Conservation (phyloP, 1,140 invertebrate species). For the Listronotus bonariensis region DNA sequence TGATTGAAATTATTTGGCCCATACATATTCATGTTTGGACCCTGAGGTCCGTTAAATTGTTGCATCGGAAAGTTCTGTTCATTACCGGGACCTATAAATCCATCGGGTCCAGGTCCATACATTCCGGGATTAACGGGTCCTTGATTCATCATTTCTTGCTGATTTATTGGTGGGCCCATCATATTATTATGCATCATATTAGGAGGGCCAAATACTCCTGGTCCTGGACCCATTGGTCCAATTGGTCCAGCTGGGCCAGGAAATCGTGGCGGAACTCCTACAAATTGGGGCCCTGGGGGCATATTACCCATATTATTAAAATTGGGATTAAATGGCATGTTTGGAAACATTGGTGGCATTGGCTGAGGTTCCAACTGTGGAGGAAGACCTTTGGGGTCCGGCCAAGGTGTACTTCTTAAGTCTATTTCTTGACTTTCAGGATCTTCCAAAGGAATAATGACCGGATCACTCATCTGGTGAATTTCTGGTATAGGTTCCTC, state of each 20-base stretch:
- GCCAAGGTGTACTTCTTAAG: slow-evolving; percentile 75
- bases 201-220: slow-evolving; percentile 45
- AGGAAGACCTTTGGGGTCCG: slow-evolving; percentile 73
- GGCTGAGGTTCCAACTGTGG: slow-evolving; percentile 52
- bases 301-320: slow-evolving; percentile 51
- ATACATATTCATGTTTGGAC: slow-evolving; percentile 46
- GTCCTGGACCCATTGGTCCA: slow-evolving; percentile 32
- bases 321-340: slow-evolving; percentile 55
- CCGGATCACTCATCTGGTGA: slow-evolving; percentile 74
- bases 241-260: slow-evolving; percentile 47
- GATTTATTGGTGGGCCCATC: slow-evolving; percentile 44
- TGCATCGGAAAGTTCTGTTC: slow-evolving; percentile 41
- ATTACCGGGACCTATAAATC: slow-evolving; percentile 42
- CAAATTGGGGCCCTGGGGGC: slow-evolving; percentile 44
- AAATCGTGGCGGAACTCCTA: slow-evolving; percentile 52
- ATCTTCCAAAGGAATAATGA: slow-evolving; percentile 86
- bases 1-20: slow-evolving; percentile 50
- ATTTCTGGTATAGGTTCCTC: slow-evolving; percentile 84
- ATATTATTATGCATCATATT: slow-evolving; percentile 54
- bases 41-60: slow-evolving; percentile 40
- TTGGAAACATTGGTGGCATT: slow-evolving; percentile 58
- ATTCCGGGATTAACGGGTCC: slow-evolving; percentile 41
- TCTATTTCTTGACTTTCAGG: slow-evolving; percentile 77
- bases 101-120: slow-evolving; percentile 42
- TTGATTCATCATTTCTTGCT: slow-evolving; percentile 50